Percentiles rank a stretch among this genome's conserved stretches.
phyloP scores from a whole-genome alignment of 2,888 invertebrate genomes.

The Laothoe populi region DNA sequence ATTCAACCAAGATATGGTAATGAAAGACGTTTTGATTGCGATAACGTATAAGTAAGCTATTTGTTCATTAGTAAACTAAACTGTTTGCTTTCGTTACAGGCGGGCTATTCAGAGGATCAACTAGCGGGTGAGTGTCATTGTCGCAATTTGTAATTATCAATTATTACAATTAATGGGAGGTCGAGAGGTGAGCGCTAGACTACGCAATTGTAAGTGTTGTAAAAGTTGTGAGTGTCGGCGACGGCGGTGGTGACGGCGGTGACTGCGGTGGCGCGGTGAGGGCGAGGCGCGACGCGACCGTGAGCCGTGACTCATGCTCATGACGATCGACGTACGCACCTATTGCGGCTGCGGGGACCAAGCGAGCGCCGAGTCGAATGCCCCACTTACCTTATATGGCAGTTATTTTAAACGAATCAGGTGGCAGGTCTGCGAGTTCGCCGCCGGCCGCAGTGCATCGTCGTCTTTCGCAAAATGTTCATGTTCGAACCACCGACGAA shows the following conservation, averaged over 20 bases:
- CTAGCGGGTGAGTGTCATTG: slow-evolving; percentile 91
- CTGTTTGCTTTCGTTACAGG: slow-evolving; percentile 82
- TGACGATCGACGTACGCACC: slow-evolving; percentile 79
- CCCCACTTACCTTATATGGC: slow-evolving; percentile 86
- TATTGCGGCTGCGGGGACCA: slow-evolving; percentile 49
- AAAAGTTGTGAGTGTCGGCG: too few relatives aligned
- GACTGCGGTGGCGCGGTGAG: slow-evolving; percentile 29
- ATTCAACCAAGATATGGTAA: neutral
- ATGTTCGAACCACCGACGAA: slow-evolving; percentile 90
- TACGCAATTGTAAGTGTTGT: too few relatives aligned
- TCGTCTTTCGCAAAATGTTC: slow-evolving; percentile 83
- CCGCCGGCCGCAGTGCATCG: slow-evolving; percentile 50
- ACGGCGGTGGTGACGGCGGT: slow-evolving; percentile 24
- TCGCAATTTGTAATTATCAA: slow-evolving; percentile 23
- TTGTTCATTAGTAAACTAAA: neutral
- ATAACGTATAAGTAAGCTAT: neutral
- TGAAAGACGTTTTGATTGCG: too few relatives aligned
- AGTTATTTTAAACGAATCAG: slow-evolving; percentile 83
- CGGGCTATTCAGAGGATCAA: slow-evolving; percentile 95
- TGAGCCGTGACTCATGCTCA: slow-evolving; percentile 72
- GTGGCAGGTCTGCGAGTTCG: slow-evolving; percentile 45
- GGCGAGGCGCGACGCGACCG: slow-evolving; percentile 41
- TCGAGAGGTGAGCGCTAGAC: neutral
- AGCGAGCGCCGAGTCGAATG: slow-evolving; percentile 53
- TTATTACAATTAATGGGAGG: slow-evolving; percentile 1